Evolutionary conservation across 2,797 vertebrate species (phyloP).

Genomic region (Cercopithecus neglectus): DNA sequence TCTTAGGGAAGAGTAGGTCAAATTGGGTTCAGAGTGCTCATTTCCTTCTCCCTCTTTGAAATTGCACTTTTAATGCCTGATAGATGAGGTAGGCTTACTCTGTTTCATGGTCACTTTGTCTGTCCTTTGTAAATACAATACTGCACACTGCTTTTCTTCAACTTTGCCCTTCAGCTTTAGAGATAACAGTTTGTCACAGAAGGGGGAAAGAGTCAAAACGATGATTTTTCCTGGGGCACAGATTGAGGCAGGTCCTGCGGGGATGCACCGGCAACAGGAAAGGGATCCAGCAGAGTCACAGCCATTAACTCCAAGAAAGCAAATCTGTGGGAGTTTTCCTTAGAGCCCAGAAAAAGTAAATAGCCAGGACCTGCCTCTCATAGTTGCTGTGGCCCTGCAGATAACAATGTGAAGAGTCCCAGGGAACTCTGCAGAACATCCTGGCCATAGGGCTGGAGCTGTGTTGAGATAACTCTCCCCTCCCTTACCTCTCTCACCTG

Average conservation of each 20-base stretch:
- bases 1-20: neutral
- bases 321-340: neutral
- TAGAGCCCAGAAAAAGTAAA: neutral
- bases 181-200: neutral
- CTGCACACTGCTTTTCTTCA: neutral
- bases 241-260: neutral
- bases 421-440: neutral
- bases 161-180: neutral
- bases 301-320: neutral
- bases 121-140: neutral
- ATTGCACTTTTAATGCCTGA: neutral
- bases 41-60: neutral
- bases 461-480: no score
- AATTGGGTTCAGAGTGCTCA: neutral
- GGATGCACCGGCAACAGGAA: neutral
- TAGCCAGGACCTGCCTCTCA: neutral
- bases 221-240: neutral
- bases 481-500: neutral
- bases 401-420: neutral
- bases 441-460: neutral
- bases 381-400: neutral
- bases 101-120: no score
- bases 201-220: neutral
- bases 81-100: neutral
- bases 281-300: neutral